Evolutionary conservation across 2,113 vertebrate genomes (phyloP).

Genomic region (Colinus virginianus): DNA sequence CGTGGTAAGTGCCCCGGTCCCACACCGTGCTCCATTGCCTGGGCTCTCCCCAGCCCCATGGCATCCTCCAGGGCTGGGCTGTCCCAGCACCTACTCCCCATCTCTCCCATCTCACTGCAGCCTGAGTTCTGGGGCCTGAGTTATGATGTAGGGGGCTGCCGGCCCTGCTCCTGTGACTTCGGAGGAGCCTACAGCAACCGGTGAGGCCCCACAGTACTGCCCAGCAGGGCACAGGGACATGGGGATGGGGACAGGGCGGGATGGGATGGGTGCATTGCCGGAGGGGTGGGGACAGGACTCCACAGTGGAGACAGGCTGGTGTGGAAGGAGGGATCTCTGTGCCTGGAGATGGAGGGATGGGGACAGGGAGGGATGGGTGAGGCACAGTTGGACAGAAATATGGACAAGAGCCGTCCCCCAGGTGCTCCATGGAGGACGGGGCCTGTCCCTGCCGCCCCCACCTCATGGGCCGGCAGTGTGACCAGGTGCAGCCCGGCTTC

Average conservation of each 20-base stretch:
- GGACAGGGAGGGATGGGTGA: background rate
- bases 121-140: conserved; percentile 90
- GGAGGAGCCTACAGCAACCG: conserved; percentile 87
- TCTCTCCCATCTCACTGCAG: conserved; percentile 54
- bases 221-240: background rate
- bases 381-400: background rate
- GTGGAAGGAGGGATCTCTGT: background rate
- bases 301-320: background rate
- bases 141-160: conserved; percentile 83
- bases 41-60: background rate
- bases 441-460: conserved; percentile 87
- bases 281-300: background rate
- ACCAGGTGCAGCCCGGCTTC: conserved; percentile 84
- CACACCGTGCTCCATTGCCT: accelerated
- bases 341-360: background rate
- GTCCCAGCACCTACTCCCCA: background rate
- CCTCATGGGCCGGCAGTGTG: conserved; percentile 83
- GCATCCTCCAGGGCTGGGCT: background rate
- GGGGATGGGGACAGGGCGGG: background rate
- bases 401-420: background rate
- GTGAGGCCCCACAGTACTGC: conserved; percentile 52
- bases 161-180: conserved; percentile 88
- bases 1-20: conserved; percentile 78
- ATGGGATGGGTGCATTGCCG: background rate
- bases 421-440: conserved; percentile 84